These are phyloP conservation scores for Craniophora ligustri DNA, from an alignment of 2,888 invertebrate genomes.

Conservation along the genomic window DNA sequence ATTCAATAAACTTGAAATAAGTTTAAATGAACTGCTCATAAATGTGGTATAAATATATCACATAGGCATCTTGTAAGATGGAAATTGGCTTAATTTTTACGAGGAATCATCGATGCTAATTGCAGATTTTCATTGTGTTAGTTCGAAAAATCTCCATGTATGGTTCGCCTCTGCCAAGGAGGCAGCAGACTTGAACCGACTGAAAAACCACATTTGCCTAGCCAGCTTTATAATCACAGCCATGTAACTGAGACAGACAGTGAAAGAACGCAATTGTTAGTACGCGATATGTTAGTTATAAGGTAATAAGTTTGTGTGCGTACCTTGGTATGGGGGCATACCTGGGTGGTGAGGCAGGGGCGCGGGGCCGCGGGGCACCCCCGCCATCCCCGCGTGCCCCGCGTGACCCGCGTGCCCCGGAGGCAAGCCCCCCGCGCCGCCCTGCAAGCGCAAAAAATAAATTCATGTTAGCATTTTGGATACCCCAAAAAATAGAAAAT, in stretches of 20 bases:
- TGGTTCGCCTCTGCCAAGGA: no score
- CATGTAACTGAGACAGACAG: no score
- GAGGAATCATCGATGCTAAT: neutral
- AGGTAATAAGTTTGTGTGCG: conserved; percentile 32
- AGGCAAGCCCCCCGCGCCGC: conserved; percentile 75
- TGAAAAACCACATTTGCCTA: no score
- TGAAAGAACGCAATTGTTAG: conserved; percentile 13
- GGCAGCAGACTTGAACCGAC: no score
- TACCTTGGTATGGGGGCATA: conserved; percentile 64
- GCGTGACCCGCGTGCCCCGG: conserved; percentile 72
- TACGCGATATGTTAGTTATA: conserved; percentile 13
- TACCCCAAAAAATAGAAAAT: no score
- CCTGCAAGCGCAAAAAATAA: conserved; percentile 56
- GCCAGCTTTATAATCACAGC: no score
- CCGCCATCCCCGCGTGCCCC: conserved; percentile 69
- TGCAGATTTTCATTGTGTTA: conserved; percentile 29
- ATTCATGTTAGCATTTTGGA: neutral
- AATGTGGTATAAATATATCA: no score
- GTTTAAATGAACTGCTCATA: no score
- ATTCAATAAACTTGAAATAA: no score
- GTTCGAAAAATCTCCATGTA: no score
- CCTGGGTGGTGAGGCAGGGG: conserved; percentile 83
- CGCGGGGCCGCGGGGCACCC: conserved; percentile 76
- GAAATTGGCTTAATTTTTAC: neutral
- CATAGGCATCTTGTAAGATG: neutral